phyloP scores from a whole-genome alignment of 2,888 invertebrate species.

The Patella ulyssiponensis region DNA sequence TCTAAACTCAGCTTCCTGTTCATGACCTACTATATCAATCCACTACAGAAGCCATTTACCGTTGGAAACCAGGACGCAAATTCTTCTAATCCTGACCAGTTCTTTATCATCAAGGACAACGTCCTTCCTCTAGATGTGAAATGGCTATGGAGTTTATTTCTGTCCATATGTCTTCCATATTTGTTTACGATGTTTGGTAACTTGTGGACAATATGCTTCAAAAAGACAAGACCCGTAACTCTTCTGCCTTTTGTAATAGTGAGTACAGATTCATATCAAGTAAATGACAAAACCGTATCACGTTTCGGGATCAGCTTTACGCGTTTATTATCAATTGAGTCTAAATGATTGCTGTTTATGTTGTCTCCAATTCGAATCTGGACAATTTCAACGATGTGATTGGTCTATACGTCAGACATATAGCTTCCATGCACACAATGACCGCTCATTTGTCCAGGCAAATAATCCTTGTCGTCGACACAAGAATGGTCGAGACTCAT shows the following conservation, averaged over 20 bases:
- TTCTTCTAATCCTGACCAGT: slow-evolving; percentile 31
- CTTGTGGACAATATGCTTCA: slow-evolving; percentile 47
- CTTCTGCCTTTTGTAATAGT: slow-evolving; percentile 45
- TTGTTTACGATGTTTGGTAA: slow-evolving; percentile 44
- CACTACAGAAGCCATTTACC: slow-evolving; percentile 28
- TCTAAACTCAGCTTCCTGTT: slow-evolving; percentile 53
- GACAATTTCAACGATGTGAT: too few species aligned
- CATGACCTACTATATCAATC: slow-evolving; percentile 49
- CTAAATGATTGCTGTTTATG: too few species aligned
- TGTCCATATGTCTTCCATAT: slow-evolving; percentile 55
- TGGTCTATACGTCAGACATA: too few species aligned
- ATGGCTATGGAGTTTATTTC: slow-evolving; percentile 59
- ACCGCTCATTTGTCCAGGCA: too few species aligned
- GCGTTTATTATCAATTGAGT: too few species aligned
- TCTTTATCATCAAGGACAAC: slow-evolving; percentile 29
- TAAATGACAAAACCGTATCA: too few species aligned
- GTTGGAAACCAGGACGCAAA: slow-evolving; percentile 31
- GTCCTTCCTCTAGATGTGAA: slow-evolving; percentile 39
- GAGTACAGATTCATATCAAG: slow-evolving; percentile 19
- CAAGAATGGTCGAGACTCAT: too few species aligned
- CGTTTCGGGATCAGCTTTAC: too few species aligned
- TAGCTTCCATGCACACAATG: too few species aligned
- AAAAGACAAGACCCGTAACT: slow-evolving; percentile 40
- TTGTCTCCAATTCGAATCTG: too few species aligned
- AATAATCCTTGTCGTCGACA: too few species aligned